Evolutionary conservation across 1,140 invertebrate genomes (phyloP).

Genomic region (Cepaea nemoralis): DNA sequence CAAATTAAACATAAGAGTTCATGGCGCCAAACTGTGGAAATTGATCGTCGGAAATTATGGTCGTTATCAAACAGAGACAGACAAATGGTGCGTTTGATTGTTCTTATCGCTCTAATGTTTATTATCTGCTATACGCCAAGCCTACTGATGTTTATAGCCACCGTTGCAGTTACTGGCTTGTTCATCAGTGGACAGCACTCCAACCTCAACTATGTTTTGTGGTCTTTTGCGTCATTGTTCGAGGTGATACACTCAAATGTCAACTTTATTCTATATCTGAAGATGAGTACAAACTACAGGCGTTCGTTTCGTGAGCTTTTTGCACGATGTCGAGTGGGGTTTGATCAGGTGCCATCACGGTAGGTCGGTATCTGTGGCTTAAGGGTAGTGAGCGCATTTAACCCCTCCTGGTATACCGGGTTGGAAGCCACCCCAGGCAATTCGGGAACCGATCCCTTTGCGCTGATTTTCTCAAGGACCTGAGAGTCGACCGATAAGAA

Average conservation of each 20-base stretch:
- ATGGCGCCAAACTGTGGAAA: not conserved
- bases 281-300: constrained; percentile 10
- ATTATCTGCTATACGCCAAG: not conserved
- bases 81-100: not conserved
- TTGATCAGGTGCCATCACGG: too few species aligned
- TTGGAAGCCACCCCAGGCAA: too few species aligned
- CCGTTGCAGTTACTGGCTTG: not conserved
- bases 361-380: too few species aligned
- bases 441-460: too few species aligned
- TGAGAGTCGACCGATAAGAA: too few species aligned
- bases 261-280: not conserved
- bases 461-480: too few species aligned
- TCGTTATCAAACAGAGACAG: not conserved
- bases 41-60: not conserved
- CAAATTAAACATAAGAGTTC: not conserved
- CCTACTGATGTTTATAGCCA: not conserved
- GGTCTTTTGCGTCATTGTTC: not conserved
- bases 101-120: not conserved
- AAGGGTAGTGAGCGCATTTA: too few species aligned
- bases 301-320: not conserved
- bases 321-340: not conserved
- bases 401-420: too few species aligned
- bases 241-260: not conserved
- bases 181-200: not conserved
- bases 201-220: not conserved